Conservation (phyloP, 2,113 vertebrate genomes). For the Neolamprologus tretocephalus region DNA sequence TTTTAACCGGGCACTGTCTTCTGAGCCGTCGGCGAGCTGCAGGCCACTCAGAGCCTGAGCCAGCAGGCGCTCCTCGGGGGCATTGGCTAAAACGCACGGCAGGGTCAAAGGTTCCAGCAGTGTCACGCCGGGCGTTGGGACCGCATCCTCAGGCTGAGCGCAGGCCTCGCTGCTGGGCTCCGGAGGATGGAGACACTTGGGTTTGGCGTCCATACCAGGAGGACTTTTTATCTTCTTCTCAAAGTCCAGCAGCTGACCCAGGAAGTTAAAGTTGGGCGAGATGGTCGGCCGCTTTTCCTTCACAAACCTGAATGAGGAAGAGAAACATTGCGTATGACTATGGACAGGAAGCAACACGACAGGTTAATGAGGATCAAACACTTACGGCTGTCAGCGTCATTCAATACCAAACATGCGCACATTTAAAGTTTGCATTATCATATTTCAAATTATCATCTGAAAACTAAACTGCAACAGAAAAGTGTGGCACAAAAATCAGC, state of each 20-base stretch:
- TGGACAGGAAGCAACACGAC: background rate
- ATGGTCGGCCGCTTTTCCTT: slow-evolving; percentile 79
- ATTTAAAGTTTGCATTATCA: background rate
- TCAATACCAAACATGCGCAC: background rate
- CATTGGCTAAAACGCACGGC: slow-evolving; percentile 20
- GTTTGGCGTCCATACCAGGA: slow-evolving; percentile 8
- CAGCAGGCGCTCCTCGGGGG: slow-evolving; percentile 67
- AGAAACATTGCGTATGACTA: background rate
- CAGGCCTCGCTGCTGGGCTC: background rate
- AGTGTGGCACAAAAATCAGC: background rate
- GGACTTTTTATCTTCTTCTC: slow-evolving; percentile 88
- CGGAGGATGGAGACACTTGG: background rate
- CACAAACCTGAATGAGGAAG: slow-evolving; percentile 65
- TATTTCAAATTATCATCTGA: background rate
- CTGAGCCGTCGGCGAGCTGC: slow-evolving; percentile 73
- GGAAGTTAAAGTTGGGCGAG: slow-evolving; percentile 80
- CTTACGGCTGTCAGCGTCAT: background rate
- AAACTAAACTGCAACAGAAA: background rate
- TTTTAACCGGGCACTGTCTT: slow-evolving; percentile 82
- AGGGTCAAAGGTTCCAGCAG: slow-evolving; percentile 43
- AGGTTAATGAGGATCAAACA: background rate
- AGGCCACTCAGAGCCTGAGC: slow-evolving; percentile 76
- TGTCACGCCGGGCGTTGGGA: background rate
- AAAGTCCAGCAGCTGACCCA: slow-evolving; percentile 86
- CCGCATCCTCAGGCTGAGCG: background rate